A percentile compares a stretch with the other conserved stretches of the same genome.
These are phyloP conservation scores for Morone chrysops DNA, from an alignment of 2,113 vertebrate genomes.

Conservation along the genomic window DNA sequence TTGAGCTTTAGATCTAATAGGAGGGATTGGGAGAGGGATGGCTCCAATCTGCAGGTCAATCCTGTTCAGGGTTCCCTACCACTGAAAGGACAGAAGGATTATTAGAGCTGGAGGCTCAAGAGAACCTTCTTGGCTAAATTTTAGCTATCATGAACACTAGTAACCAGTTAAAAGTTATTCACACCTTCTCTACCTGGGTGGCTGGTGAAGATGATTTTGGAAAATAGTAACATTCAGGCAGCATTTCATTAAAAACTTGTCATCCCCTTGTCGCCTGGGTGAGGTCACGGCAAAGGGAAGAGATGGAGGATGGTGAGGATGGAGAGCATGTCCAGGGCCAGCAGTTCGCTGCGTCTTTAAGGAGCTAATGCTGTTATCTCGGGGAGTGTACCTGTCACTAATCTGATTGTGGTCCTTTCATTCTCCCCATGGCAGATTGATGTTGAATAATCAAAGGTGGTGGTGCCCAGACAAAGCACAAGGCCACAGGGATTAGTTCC, in stretches of 20 bases:
- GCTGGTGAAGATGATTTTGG: neutral
- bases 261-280: slow-evolving; percentile 16
- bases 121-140: slow-evolving; percentile 13
- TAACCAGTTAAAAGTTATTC: neutral
- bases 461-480: slow-evolving; percentile 68
- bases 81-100: slow-evolving; percentile 40
- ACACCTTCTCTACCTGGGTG: neutral
- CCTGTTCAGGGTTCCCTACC: slow-evolving; percentile 43
- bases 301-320: slow-evolving; percentile 19
- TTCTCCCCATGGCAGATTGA: slow-evolving; percentile 70
- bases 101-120: slow-evolving; percentile 44
- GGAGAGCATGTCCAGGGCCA: slow-evolving; percentile 35
- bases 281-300: slow-evolving; percentile 27
- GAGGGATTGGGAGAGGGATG: slow-evolving; percentile 67
- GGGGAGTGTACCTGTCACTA: slow-evolving; percentile 68
- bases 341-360: slow-evolving; percentile 46
- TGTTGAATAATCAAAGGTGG: slow-evolving; percentile 77
- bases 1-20: slow-evolving; percentile 69
- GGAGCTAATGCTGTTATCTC: slow-evolving; percentile 72
- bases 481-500: slow-evolving; percentile 72
- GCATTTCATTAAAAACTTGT: slow-evolving; percentile 16
- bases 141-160: neutral
- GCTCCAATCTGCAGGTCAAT: slow-evolving; percentile 73
- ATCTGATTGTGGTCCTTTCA: slow-evolving; percentile 75
- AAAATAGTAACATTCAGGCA: neutral